Evolutionary conservation across 2,113 vertebrate species (phyloP).

Genomic region (Talpa occidentalis): DNA sequence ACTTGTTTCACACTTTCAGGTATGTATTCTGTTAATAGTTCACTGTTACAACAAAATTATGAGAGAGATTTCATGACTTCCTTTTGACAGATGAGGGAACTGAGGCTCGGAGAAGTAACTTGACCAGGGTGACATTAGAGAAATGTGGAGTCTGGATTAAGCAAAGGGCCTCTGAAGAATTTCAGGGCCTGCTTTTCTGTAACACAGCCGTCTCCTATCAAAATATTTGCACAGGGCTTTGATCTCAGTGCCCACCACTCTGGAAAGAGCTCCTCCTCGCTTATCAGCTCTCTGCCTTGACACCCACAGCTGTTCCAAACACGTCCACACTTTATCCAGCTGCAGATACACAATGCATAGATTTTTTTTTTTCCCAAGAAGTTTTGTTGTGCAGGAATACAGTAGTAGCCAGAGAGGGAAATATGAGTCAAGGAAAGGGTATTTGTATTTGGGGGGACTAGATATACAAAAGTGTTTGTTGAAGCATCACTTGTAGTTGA

Average conservation of each 20-base stretch:
- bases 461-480: too few species aligned
- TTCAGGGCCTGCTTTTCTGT: not conserved
- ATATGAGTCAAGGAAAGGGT: not conserved
- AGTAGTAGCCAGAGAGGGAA: not conserved
- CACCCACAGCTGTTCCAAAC: conserved; percentile 62
- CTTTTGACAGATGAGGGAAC: conserved; percentile 1
- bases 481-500: too few species aligned
- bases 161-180: not conserved
- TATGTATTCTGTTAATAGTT: not conserved
- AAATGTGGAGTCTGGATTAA: not conserved
- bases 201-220: conserved; percentile 70
- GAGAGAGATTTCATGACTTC: not conserved
- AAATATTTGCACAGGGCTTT: conserved; percentile 73
- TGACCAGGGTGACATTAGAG: not conserved
- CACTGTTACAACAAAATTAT: not conserved
- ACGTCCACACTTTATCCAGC: conserved; percentile 28
- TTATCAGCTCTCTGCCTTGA: conserved; percentile 60
- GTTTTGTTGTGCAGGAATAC: not conserved
- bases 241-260: conserved; percentile 53
- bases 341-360: not conserved
- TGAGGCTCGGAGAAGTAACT: not conserved
- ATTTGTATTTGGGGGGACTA: not conserved
- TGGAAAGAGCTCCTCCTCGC: conserved; percentile 14
- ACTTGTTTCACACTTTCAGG: not conserved
- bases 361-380: not conserved